These are phyloP conservation scores for Sycophila texana DNA, from an alignment of 2,888 invertebrate species.

Conservation along the genomic window DNA sequence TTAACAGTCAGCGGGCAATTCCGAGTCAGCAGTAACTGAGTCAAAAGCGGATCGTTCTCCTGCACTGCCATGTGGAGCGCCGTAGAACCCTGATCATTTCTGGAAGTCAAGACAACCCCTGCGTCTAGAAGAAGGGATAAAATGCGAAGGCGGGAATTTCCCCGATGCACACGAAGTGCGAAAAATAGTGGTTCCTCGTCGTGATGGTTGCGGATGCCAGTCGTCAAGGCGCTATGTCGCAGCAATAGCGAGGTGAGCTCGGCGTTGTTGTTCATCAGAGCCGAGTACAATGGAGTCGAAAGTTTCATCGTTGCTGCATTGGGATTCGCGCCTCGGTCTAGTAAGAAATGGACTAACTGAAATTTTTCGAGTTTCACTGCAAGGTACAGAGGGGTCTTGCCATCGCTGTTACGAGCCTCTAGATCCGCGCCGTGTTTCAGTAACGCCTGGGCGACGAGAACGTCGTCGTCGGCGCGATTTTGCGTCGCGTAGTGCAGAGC, in stretches of 20 bases:
- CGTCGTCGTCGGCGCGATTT: neutral
- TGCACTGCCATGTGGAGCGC: constrained; percentile 19
- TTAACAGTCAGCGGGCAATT: constrained; percentile 5
- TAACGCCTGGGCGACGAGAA: neutral
- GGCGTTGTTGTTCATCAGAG: constrained; percentile 15
- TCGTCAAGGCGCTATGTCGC: neutral
- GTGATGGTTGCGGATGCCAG: neutral
- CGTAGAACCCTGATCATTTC: constrained; percentile 7
- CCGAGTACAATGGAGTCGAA: constrained; percentile 17
- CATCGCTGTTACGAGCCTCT: constrained; percentile 6
- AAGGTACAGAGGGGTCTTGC: constrained; percentile 29
- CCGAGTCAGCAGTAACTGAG: neutral
- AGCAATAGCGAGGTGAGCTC: constrained; percentile 1
- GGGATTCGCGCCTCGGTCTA: constrained; percentile 7
- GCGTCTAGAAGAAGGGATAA: neutral
- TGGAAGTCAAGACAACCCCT: neutral
- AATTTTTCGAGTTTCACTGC: constrained; percentile 27
- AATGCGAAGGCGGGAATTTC: neutral
- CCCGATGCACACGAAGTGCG: constrained; percentile 10
- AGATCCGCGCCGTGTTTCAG: neutral
- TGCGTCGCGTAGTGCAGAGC: constrained; percentile 12
- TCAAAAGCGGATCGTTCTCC: neutral
- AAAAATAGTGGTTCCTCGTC: constrained; percentile 27
- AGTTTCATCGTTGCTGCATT: neutral
- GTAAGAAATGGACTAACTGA: neutral